Percentiles rank a stretch among this genome's conserved stretches.
Conservation (phyloP, 2,113 vertebrate genomes). For the Zeus faber region DNA sequence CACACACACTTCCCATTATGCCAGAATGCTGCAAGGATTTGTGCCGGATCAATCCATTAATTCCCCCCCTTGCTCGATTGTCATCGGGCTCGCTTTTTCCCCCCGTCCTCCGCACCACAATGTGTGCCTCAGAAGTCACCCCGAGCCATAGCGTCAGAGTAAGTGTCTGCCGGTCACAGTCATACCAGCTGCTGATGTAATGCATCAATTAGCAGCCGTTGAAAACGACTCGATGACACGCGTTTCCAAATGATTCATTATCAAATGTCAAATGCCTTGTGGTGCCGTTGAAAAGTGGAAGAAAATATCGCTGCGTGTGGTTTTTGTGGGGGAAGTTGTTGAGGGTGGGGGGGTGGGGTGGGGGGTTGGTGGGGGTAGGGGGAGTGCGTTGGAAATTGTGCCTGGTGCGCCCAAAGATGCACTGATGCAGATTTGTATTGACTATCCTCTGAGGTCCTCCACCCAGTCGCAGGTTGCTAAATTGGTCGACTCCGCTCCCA, state of each 20-base stretch:
- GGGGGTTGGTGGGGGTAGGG: conserved; percentile 13
- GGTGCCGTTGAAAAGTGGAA: too few species aligned
- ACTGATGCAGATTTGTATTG: conserved; percentile 45
- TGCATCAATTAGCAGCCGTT: conserved; percentile 44
- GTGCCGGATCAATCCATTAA: conserved; percentile 43
- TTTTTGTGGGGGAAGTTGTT: too few species aligned
- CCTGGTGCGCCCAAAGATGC: conserved; percentile 20
- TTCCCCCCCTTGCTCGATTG: conserved; percentile 22
- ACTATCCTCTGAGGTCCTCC: conserved; percentile 27
- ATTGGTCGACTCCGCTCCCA: conserved; percentile 28
- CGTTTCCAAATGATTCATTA: conserved; percentile 10
- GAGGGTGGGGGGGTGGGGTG: too few species aligned
- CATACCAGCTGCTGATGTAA: conserved; percentile 30
- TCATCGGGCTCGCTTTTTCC: conserved; percentile 23
- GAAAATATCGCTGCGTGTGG: too few species aligned
- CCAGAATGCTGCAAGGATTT: too few species aligned
- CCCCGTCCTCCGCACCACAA: conserved; percentile 10
- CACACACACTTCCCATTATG: too few species aligned
- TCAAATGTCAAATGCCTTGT: too few species aligned
- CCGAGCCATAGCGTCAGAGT: background rate
- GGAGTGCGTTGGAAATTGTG: conserved; percentile 18
- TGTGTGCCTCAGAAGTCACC: background rate
- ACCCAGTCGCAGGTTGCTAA: conserved; percentile 45
- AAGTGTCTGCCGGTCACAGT: conserved; percentile 7
- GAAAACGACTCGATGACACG: conserved; percentile 16